Base-by-base conservation (phyloP, 1,140 invertebrate species). In the Andricus grossulariae region DNA sequence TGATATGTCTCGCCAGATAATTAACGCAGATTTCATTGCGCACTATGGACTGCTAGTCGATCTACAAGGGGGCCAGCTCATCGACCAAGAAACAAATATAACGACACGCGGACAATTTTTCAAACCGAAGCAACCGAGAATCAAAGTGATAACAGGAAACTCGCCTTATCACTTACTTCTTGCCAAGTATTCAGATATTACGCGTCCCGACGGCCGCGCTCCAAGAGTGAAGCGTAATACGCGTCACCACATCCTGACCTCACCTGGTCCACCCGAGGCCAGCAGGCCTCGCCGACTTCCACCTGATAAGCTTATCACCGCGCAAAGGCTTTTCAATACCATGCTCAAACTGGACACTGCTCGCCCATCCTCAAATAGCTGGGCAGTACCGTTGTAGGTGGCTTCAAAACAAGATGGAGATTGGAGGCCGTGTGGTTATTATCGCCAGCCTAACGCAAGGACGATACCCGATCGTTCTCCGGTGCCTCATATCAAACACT, bases 341-440 rank as follows among this genome's bases (percentile, higher is more conserved):
- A 55, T 73, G 51, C 4, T 73, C 0, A n/a, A 73, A 15, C 15
- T 73, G 7, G 72, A 51, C 4, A 73, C 21, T 0, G 72, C 72
- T 3, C 10, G 72, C 16, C 72, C 50, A 18, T 60, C 55, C 2
- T 12, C 12, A 13, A 60, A 10, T 60, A 12, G 19, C 2, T 60
- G 55, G 55, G 21, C 55, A 13, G 21, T 19, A 19, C 19, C 21
- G 5, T 13, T 50, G 11, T 25, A 54, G 2, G 5, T 73, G 25
- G 72, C 32, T 5, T 52, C 51, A 3, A 73, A 73, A 45, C 15
- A 57, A 1, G 39, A 32, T 3, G n/a, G 39, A 15, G 73, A 74
- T 11, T 21, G 49, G 19, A 32, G 73, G 2, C 54, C 54, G 32
- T 60, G 54, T 49, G 73, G 73, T 13, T 32, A 74, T 19, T 74